phyloP scores from a whole-genome alignment of 1,140 invertebrate species.

The Tetragonula clypearis region DNA sequence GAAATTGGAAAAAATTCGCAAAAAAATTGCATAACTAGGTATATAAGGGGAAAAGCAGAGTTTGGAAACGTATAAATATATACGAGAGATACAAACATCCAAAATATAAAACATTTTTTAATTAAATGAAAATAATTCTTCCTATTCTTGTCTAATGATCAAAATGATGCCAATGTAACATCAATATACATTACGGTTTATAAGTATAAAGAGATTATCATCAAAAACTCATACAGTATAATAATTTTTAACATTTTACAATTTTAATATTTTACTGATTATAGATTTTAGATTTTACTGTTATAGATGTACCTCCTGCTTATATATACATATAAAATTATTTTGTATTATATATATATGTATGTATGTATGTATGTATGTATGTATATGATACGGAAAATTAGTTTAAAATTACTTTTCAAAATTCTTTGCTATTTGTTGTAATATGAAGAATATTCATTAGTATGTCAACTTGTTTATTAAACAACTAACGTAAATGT shows the following conservation, averaged over 20 bases:
- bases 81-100: too few species aligned
- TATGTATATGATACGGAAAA: neutral
- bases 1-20: constrained; percentile 15
- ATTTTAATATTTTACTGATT: too few species aligned
- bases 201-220: neutral
- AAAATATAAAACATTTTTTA: constrained; percentile 11
- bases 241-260: neutral
- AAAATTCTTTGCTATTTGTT: neutral
- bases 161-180: neutral
- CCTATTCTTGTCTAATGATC: neutral
- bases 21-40: constrained; percentile 8
- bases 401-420: neutral
- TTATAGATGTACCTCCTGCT: neutral
- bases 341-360: neutral
- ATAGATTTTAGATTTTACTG: neutral
- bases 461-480: neutral
- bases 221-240: neutral
- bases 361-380: too few species aligned
- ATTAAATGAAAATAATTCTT: neutral
- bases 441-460: neutral
- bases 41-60: neutral
- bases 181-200: neutral
- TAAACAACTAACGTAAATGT: neutral
- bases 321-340: neutral
- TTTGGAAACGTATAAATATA: neutral